Base-by-base conservation (phyloP, 2,113 vertebrate genomes). In the Glaucidium brasilianum region DNA sequence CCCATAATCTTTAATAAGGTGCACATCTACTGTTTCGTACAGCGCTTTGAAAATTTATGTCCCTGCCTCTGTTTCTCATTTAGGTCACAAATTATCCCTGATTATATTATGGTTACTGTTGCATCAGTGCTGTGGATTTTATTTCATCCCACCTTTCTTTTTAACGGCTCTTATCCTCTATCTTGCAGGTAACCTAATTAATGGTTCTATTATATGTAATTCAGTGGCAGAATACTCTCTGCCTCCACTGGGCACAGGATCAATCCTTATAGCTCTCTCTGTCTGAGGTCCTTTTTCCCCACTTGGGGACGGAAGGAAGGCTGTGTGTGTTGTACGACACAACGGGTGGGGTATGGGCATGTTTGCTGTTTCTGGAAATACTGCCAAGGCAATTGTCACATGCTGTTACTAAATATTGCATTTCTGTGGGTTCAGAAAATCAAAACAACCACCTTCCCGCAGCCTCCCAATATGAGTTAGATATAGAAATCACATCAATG, bases 391-490 rank as follows among this genome's bases (percentile, higher is more conserved):
- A 26, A 15, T 81, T 82, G 74, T 82, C 69, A 68, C 45, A 50
- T 41, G 34, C 58, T 87, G 34, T 88, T 90, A 59, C 77, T 68
- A 94, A 96, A 82, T 91, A 96, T 4, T 91, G 69, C 43, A 27
- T 78, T 95, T 96, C 71, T 81, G 66, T 63, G 67, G 43, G 77
- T 72, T 94, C 74, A 56, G 58, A 73, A 90, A 93, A 87, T 75
- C 53, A 81, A 87, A 95, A 63, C 63, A 55, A 15, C 26, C 27
- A 41, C 47, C 30, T 88, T 78, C 21, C 20, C 32, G 25, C 34
- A 73, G 64, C 77, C 35, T 95, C 41, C 34, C 52, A 75, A 41
- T 41, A 37, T 7, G 29, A 66, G 12, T 66, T 53, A 71, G 58
- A 59, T 79, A 50, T 7, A 73, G 50, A 68, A 86, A 74, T 95